Evolutionary conservation across 2,888 invertebrate genomes (phyloP).

Genomic region (Adelognathus sp.): DNA sequence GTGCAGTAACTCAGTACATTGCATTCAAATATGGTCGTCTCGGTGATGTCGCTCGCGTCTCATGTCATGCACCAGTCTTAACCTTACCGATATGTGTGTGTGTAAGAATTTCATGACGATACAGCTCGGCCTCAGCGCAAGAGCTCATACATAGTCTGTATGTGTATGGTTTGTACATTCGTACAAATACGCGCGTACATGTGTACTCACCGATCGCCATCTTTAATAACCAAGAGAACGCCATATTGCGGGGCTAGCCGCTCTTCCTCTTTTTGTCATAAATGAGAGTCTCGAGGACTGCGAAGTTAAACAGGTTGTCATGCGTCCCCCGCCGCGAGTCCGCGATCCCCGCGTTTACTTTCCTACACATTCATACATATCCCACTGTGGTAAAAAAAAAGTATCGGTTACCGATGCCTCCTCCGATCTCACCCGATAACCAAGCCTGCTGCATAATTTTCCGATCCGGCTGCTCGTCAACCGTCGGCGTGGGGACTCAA

Average conservation of each 20-base stretch:
- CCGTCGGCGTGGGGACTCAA: neutral
- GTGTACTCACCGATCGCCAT: conserved; percentile 68
- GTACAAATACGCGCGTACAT: too few relatives aligned
- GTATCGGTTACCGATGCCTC: conserved; percentile 6
- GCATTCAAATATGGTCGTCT: conserved; percentile 73
- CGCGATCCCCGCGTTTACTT: conserved; percentile 31
- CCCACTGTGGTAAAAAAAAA: neutral
- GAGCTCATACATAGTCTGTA: neutral
- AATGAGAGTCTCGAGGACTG: conserved; percentile 68
- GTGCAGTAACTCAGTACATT: neutral
- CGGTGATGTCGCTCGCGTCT: neutral
- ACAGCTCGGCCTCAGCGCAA: neutral
- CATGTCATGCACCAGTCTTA: neutral
- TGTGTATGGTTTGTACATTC: neutral
- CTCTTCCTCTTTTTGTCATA: conserved; percentile 76
- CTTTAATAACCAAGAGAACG: conserved; percentile 76
- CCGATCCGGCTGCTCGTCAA: conserved; percentile 66
- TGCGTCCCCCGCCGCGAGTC: conserved; percentile 70
- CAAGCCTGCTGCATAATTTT: conserved; percentile 74
- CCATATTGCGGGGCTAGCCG: conserved; percentile 70
- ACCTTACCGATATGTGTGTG: conserved; percentile 21
- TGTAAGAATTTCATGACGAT: conserved; percentile 59
- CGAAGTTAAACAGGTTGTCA: conserved; percentile 78
- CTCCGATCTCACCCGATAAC: conserved; percentile 24
- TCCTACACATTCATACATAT: conserved; percentile 6